A percentile compares a stretch with the other conserved stretches of the same genome.
These are phyloP conservation scores for Platerodrilus igneus DNA, from an alignment of 2,888 invertebrate genomes.

Conservation along the genomic window DNA sequence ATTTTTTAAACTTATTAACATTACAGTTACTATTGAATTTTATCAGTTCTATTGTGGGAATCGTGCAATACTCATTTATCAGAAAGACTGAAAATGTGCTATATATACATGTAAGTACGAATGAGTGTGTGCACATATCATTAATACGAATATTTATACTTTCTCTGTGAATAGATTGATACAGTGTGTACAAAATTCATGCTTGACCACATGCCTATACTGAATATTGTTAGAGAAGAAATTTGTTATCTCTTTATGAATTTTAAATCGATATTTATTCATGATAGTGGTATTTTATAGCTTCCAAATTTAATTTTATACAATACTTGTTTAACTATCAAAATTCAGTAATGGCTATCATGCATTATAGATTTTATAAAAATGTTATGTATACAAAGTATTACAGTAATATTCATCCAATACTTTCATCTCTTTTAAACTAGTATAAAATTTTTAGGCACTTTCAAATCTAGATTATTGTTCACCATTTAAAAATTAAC, in stretches of 20 bases:
- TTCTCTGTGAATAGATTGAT: conserved; percentile 38
- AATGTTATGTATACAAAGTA: conserved; percentile 45
- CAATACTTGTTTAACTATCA: conserved; percentile 5
- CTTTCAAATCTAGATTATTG: too few relatives aligned
- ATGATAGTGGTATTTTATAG: not conserved
- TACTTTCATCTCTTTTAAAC: too few relatives aligned
- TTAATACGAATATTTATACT: conserved; percentile 47
- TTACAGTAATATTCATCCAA: conserved; percentile 37
- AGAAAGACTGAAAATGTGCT: conserved; percentile 23
- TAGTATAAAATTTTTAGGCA: too few relatives aligned
- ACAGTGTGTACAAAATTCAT: conserved; percentile 33
- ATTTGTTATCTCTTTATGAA: too few relatives aligned
- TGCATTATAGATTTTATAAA: conserved; percentile 42
- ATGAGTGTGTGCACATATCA: conserved; percentile 48
- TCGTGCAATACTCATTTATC: too few relatives aligned
- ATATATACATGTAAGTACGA: conserved; percentile 26
- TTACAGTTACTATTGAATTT: too few relatives aligned
- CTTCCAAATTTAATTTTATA: not conserved
- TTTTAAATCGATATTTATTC: too few relatives aligned
- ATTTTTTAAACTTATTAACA: too few relatives aligned
- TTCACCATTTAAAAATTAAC: too few relatives aligned
- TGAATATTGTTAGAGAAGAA: conserved; percentile 14
- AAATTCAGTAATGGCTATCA: conserved; percentile 30
- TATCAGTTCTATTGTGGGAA: too few relatives aligned
- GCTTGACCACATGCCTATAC: conserved; percentile 42